A percentile compares a stretch with the other conserved stretches of the same genome.
phyloP scores from a whole-genome alignment of 1,140 invertebrate genomes.

The Dendroctonus valens region DNA sequence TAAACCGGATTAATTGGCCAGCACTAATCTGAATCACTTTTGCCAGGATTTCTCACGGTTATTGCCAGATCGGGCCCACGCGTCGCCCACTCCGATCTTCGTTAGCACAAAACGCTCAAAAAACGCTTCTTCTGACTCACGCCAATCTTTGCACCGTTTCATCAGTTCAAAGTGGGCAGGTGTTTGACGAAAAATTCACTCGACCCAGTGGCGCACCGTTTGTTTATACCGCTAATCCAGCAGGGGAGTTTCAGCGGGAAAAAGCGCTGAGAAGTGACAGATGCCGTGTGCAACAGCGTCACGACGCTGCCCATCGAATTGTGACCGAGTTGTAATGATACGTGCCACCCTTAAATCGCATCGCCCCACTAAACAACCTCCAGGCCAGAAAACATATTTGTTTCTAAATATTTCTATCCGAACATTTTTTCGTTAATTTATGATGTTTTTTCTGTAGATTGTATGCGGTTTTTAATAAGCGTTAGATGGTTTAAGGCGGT shows the following conservation, averaged over 20 bases:
- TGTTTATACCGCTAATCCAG: neutral
- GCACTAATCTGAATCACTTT: slow-evolving; percentile 28
- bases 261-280: slow-evolving; percentile 13
- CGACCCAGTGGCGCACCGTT: neutral
- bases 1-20: slow-evolving; percentile 23
- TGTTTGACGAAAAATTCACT: neutral
- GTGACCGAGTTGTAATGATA: slow-evolving; percentile 16
- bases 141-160: neutral
- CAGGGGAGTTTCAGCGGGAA: neutral
- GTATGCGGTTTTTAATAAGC: too few relatives aligned
- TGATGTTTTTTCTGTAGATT: too few relatives aligned
- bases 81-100: slow-evolving; percentile 3
- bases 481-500: too few relatives aligned
- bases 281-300: slow-evolving; percentile 16
- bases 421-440: too few relatives aligned
- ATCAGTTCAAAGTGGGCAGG: neutral
- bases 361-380: too few relatives aligned
- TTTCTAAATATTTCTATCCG: too few relatives aligned
- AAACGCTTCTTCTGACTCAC: neutral
- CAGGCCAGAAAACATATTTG: neutral
- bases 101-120: slow-evolving; percentile 7
- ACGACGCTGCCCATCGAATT: slow-evolving; percentile 8
- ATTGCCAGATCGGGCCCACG: slow-evolving; percentile 2
- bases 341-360: neutral
- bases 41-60: slow-evolving; percentile 32